Conservation (phyloP, 2,888 invertebrate genomes). For the Synanthedon formicaeformis region DNA sequence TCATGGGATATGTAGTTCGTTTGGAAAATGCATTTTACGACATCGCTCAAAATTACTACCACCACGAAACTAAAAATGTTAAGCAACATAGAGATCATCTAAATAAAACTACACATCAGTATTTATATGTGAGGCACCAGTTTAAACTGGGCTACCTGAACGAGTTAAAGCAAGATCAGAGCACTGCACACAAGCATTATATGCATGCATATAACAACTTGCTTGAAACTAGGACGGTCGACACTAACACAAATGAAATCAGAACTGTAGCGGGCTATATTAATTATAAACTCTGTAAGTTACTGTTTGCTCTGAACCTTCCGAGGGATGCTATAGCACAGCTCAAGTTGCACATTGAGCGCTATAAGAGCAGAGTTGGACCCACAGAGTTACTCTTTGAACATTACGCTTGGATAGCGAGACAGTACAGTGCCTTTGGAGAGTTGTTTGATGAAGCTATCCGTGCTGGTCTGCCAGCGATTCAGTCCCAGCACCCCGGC, state of each 20-base stretch:
- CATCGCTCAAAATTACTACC: conserved; percentile 92
- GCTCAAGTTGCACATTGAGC: conserved; percentile 91
- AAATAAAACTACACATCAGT: conserved; percentile 91
- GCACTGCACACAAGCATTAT: conserved; percentile 88
- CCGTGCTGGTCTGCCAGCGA: conserved; percentile 88
- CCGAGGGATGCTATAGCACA: conserved; percentile 96
- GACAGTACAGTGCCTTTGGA: conserved; percentile 92
- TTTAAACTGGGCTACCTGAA: conserved; percentile 97
- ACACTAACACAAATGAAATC: conserved; percentile 92
- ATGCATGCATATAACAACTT: conserved; percentile 91
- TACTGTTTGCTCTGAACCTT: conserved; percentile 89
- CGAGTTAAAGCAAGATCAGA: conserved; percentile 91
- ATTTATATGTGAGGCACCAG: conserved; percentile 93
- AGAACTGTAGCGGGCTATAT: conserved; percentile 95
- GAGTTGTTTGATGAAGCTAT: conserved; percentile 97
- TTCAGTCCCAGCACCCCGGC: conserved; percentile 97
- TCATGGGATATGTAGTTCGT: conserved; percentile 79
- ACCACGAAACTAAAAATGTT: conserved; percentile 86
- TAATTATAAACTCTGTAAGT: conserved; percentile 93
- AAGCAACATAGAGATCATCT: conserved; percentile 91
- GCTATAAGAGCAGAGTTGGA: conserved; percentile 85
- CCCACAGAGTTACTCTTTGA: conserved; percentile 91
- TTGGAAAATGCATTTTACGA: conserved; percentile 95
- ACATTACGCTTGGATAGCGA: conserved; percentile 94
- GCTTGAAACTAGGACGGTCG: conserved; percentile 87